phyloP scores from a whole-genome alignment of 1,140 invertebrate species.

The Fopius arisanus region DNA sequence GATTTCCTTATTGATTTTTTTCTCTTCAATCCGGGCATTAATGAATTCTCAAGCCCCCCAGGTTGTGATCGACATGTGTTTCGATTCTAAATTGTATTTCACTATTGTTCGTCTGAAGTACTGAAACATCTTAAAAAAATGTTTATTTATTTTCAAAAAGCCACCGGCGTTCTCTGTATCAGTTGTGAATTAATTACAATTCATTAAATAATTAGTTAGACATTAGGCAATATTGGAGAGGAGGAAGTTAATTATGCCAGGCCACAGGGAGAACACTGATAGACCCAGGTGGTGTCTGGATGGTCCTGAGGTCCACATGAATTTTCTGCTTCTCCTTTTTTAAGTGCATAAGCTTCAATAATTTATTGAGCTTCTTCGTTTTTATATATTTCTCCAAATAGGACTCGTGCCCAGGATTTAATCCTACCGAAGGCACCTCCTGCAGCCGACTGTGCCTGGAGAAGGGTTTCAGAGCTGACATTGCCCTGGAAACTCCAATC shows the following conservation, averaged over 20 bases:
- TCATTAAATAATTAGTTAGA: too few relatives aligned
- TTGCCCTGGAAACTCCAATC: slow-evolving; percentile 70
- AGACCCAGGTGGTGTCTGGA: slow-evolving; percentile 26
- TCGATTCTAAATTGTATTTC: too few relatives aligned
- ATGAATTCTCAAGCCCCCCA: too few relatives aligned
- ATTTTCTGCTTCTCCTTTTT: slow-evolving; percentile 33
- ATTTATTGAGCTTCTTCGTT: slow-evolving; percentile 42
- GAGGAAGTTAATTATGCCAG: slow-evolving; percentile 49
- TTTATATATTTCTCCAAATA: slow-evolving; percentile 49
- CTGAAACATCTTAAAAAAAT: too few relatives aligned
- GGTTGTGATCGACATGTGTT: too few relatives aligned
- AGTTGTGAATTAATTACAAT: too few relatives aligned
- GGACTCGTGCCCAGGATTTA: slow-evolving; percentile 68
- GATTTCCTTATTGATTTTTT: not conserved
- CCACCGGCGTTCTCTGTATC: too few relatives aligned
- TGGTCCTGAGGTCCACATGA: slow-evolving; percentile 17
- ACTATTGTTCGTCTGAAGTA: too few relatives aligned
- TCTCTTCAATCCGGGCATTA: too few relatives aligned
- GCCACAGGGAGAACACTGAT: slow-evolving; percentile 34
- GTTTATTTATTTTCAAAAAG: too few relatives aligned
- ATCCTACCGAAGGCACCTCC: slow-evolving; percentile 63
- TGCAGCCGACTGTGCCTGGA: slow-evolving; percentile 57
- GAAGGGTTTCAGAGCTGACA: slow-evolving; percentile 67
- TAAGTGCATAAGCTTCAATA: slow-evolving; percentile 43
- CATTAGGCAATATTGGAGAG: too few relatives aligned